Percentiles rank a stretch among this genome's conserved stretches.
These are phyloP conservation scores for Myotis yumanensis DNA, from an alignment of 2,113 vertebrate genomes.

Conservation along the genomic window DNA sequence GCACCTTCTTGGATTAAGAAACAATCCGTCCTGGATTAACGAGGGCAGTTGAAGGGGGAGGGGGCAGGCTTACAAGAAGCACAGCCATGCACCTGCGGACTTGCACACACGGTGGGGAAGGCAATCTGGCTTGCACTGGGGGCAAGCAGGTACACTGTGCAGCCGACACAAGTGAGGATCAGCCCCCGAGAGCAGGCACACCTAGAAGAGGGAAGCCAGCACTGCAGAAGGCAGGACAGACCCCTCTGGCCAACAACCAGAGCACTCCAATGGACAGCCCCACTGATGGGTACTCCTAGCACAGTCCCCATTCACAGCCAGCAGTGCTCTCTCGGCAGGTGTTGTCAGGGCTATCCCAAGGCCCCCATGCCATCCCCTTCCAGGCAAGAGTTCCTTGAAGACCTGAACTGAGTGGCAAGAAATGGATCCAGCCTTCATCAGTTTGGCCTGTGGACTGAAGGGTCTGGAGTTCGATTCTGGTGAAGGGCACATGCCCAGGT, in stretches of 20 bases:
- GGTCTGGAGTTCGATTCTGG: too few species aligned
- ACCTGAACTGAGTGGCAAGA: neutral
- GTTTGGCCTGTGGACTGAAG: too few species aligned
- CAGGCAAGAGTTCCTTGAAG: neutral
- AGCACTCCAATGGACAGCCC: neutral
- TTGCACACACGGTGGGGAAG: neutral
- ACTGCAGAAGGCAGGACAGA: neutral
- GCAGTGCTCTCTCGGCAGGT: neutral
- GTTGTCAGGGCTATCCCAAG: neutral
- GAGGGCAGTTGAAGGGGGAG: neutral
- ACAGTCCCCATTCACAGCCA: neutral
- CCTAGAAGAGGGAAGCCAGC: neutral
- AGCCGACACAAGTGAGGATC: too few species aligned
- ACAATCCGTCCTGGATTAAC: neutral
- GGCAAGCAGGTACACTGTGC: neutral
- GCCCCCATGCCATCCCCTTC: neutral
- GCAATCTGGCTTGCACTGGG: neutral
- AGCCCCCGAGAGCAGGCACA: neutral
- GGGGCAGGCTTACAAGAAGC: neutral
- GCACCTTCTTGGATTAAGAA: conserved; percentile 25
- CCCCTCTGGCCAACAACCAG: neutral
- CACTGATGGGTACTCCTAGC: neutral
- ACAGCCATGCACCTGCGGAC: neutral
- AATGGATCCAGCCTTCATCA: neutral
- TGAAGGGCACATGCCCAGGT: too few species aligned